A percentile compares a stretch with the other conserved stretches of the same genome.
phyloP scores from a whole-genome alignment of 2,797 vertebrate species.

The Phaenicophaeus curvirostris region DNA sequence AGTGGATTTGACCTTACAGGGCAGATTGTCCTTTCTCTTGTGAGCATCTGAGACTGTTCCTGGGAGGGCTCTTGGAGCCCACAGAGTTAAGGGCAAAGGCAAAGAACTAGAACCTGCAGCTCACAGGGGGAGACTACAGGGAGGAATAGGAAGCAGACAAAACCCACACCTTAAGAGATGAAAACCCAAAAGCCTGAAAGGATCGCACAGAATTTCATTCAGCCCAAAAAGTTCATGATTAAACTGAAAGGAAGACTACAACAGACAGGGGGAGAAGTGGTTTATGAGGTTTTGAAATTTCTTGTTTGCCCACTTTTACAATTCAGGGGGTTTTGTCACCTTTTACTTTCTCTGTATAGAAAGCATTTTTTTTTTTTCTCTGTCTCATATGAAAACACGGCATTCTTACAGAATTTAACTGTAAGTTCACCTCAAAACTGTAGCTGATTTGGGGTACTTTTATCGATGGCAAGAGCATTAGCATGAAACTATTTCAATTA shows the following conservation, averaged over 20 bases:
- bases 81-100: not conserved
- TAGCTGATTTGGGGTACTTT: not conserved
- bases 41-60: not conserved
- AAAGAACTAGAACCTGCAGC: not conserved
- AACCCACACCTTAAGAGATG: not conserved
- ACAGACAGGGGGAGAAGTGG: accelerated
- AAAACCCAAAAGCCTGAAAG: not conserved
- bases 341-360: not conserved
- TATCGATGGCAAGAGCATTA: not conserved
- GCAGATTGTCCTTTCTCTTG: not conserved
- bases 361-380: not conserved
- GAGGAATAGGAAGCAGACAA: not conserved
- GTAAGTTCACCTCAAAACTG: not conserved
- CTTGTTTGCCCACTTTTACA: not conserved
- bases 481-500: not conserved
- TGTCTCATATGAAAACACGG: not conserved
- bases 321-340: accelerated
- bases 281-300: not conserved
- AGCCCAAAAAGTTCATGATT: not conserved
- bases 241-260: not conserved
- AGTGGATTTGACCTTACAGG: not conserved
- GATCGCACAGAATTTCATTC: not conserved
- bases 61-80: not conserved
- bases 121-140: not conserved
- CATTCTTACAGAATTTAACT: not conserved